Base-by-base conservation (phyloP, 1,140 invertebrate genomes). In the Brachionus rotundiformis region DNA sequence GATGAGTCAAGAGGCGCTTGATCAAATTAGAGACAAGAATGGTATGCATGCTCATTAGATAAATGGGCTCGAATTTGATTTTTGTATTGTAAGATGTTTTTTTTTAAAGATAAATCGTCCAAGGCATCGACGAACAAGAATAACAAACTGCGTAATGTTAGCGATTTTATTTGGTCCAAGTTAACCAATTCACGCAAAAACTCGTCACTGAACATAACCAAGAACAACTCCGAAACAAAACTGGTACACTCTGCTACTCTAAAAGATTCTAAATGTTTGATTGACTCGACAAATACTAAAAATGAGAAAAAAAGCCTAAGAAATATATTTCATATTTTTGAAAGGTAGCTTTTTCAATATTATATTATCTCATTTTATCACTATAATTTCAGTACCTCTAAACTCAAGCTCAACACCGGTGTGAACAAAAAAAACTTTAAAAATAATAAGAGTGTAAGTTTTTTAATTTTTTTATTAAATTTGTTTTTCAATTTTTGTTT, bases 101-200 rank as follows among this genome's bases (percentile, higher is more conserved):
- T 73, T 31, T 44, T 73, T 31, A 44, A 73, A 73, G 68, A 44
- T 1, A 73, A 73, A 44, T 47, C 39, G 68, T 44, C 39, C 8
- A 68, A 61, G 11, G 27, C 27, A 61, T 61, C 59, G 4, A 27
- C 31, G 13, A 33, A 27, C 27, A 68, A 73, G 68, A 47, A 2
- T 5, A 73, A 41, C 23, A 73, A 73, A 44, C 41, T 73, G 23
- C 16, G 39, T 25, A 73, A 73, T 73, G 68, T 73, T 4, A 31
- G 68, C 7, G 68, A 73, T 27, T 73, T 73, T n/a, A 31, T 73
- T 19, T 73, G 68, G 68, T 44, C 19, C 29, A 73, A 73, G 36
- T 27, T 73, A 6, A 73, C 68, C 19, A 73, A 44, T 27, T 23
- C 68, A 3, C 16, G 25, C 16, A 73, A 73, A 23, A 73, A 73